A percentile compares a stretch with the other conserved stretches of the same genome.
Conservation (phyloP, 2,888 invertebrate genomes). For the Macrophya annulata region DNA sequence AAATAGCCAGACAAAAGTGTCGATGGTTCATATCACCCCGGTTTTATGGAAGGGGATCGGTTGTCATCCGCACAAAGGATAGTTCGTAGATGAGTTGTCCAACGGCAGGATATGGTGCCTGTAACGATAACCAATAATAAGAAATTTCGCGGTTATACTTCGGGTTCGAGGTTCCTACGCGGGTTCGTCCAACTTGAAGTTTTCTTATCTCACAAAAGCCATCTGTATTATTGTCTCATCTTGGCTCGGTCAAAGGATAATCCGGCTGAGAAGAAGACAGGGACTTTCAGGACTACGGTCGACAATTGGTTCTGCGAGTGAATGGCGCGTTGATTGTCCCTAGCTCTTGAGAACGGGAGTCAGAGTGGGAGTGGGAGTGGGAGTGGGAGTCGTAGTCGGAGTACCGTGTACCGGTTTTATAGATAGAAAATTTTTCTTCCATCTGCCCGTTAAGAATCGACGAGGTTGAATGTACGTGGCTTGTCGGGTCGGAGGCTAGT, state of each 20-base stretch:
- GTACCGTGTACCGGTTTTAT: conserved; percentile 27
- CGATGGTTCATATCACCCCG: neutral
- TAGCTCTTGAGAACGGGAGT: conserved; percentile 11
- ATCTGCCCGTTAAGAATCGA: conserved; percentile 49
- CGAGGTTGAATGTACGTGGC: conserved; percentile 51
- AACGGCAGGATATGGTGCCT: conserved; percentile 28
- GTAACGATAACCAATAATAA: conserved; percentile 54
- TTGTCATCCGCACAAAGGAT: conserved; percentile 53
- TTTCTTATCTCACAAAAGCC: conserved; percentile 59
- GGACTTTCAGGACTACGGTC: conserved; percentile 60
- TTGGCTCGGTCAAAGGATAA: conserved; percentile 74
- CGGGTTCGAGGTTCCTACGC: neutral
- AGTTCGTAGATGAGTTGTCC: conserved; percentile 37
- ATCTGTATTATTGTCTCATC: conserved; percentile 73
- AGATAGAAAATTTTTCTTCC: conserved; percentile 50
- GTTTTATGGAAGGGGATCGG: conserved; percentile 21
- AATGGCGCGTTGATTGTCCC: conserved; percentile 67
- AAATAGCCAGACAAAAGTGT: conserved; percentile 46
- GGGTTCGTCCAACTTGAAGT: conserved; percentile 39
- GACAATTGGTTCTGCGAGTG: conserved; percentile 69
- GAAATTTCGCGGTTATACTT: conserved; percentile 44
- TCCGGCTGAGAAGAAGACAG: conserved; percentile 62
- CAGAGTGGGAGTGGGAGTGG: neutral
- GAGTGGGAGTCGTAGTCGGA: neutral
- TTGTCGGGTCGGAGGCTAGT: conserved; percentile 51